These are phyloP conservation scores for Platyscapa corneri DNA, from an alignment of 1,140 invertebrate genomes.

Conservation along the genomic window DNA sequence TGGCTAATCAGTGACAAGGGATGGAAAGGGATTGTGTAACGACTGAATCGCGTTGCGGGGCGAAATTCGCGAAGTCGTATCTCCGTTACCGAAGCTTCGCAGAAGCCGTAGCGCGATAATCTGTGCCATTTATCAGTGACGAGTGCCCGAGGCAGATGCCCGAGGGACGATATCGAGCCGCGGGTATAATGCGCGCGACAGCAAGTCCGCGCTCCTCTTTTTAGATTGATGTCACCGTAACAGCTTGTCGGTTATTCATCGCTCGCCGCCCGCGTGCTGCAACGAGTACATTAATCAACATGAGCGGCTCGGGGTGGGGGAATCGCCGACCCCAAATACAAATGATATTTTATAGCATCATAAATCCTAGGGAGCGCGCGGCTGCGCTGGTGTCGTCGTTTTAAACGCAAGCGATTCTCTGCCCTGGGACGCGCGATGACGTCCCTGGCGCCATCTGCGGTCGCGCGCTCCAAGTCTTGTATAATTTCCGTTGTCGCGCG, in stretches of 20 bases:
- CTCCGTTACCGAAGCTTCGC: slow-evolving; percentile 55
- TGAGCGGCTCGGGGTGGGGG: slow-evolving; percentile 56
- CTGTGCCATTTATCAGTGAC: slow-evolving; percentile 69
- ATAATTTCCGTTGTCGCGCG: neutral
- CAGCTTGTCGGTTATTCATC: slow-evolving; percentile 58
- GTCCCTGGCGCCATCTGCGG: slow-evolving; percentile 33
- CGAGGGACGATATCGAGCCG: neutral
- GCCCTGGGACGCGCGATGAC: no score
- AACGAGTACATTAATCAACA: slow-evolving; percentile 70
- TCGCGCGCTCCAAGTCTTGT: slow-evolving; percentile 9
- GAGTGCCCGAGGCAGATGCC: slow-evolving; percentile 46
- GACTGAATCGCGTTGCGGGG: slow-evolving; percentile 57
- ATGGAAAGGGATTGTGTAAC: slow-evolving; percentile 33
- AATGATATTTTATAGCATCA: slow-evolving; percentile 74
- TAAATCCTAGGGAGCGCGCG: slow-evolving; percentile 70
- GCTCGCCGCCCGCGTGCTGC: neutral
- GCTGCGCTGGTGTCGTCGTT: neutral
- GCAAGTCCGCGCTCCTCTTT: neutral
- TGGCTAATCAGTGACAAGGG: slow-evolving; percentile 38
- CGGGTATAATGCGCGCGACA: neutral
- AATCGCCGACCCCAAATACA: slow-evolving; percentile 70
- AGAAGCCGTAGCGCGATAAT: slow-evolving; percentile 55
- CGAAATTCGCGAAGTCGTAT: no score
- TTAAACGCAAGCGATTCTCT: neutral
- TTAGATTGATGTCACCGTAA: slow-evolving; percentile 70